phyloP scores from a whole-genome alignment of 1,140 invertebrate genomes.

The Drosophila ogumai region DNA sequence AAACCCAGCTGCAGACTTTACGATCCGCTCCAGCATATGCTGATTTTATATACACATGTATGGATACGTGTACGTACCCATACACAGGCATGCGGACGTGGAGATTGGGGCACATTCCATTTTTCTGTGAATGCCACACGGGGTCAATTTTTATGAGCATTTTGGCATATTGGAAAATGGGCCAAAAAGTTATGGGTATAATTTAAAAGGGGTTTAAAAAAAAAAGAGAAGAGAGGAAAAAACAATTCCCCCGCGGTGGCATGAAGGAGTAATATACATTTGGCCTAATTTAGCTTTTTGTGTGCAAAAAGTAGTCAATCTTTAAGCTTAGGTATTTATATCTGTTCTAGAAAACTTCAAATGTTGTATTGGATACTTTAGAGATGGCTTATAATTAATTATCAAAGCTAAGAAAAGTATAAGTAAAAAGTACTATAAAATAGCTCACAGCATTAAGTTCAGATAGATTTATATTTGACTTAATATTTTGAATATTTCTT shows the following conservation, averaged over 20 bases:
- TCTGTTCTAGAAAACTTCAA: too few relatives aligned
- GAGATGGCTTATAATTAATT: not conserved
- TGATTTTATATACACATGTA: conserved; percentile 65
- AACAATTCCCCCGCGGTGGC: conserved; percentile 10
- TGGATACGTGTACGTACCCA: not conserved
- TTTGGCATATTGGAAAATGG: conserved; percentile 80
- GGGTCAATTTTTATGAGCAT: conserved; percentile 81
- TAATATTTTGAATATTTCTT: not conserved
- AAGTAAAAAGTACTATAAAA: not conserved
- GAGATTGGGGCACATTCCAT: conserved; percentile 30
- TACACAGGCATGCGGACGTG: conserved; percentile 6
- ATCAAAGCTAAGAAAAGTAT: not conserved
- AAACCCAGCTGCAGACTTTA: conserved; percentile 82
- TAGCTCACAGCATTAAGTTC: not conserved
- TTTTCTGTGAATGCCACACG: conserved; percentile 53
- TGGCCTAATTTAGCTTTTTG: conserved; percentile 2
- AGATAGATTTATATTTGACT: not conserved
- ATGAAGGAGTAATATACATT: conserved; percentile 12
- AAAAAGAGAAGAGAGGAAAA: not conserved
- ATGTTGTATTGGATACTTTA: too few relatives aligned
- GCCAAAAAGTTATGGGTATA: conserved; percentile 79
- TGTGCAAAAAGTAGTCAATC: not conserved
- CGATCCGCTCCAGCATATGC: conserved; percentile 66
- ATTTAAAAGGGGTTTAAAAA: conserved; percentile 41
- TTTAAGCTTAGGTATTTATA: not conserved